Evolutionary conservation across 2,888 invertebrate genomes (phyloP), one percentile per base, ranked within the genome.

Genomic region (Cryptops parisi): DNA sequence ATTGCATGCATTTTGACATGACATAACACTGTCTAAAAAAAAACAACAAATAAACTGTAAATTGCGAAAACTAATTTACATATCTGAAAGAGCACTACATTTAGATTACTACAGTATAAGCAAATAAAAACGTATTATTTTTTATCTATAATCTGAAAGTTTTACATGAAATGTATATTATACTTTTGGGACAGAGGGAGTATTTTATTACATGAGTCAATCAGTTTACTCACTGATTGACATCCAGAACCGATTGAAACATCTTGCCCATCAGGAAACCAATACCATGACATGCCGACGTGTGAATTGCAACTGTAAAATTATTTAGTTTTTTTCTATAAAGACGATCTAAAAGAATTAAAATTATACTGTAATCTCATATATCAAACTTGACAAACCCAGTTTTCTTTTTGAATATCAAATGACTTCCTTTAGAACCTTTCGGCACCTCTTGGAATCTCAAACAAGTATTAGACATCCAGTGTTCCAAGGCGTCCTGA

Each of bases 241-340:
- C 49, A 49, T 22, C 40, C 40, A 9, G n/a, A 12, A 17, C 49
- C 49, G 23, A 49, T 39, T 22, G 49, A 49, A 39, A 49, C 49
- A 21, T 15, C 5, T 49, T 49, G 49, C 15, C 49, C 49, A 12
- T 49, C 40, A 2, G 3, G 3, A n/a, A n/a, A n/a, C n/a, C n/a
- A n/a, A 6, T 5, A 49, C 6, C 22, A 5, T 2, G 23, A 21
- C 39, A 27, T 49, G 2, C 49, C 49, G 21, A 49, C 40, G 3
- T 3, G 2, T 3, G 49, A 49, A 49, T 49, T 9, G 23, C 49
- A 49, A 5, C 49, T 47, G 15, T n/a, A n/a, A 12, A 33, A 33
- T 9, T 12, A 33, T 9, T 12, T 12, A 33, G 38, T 12, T 12
- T n/a, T 33, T 33, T n/a, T n/a, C n/a, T 15, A 22, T 9, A 1